These are phyloP conservation scores for Mycteria americana DNA, from an alignment of 2,797 vertebrate species.

Conservation along the genomic window DNA sequence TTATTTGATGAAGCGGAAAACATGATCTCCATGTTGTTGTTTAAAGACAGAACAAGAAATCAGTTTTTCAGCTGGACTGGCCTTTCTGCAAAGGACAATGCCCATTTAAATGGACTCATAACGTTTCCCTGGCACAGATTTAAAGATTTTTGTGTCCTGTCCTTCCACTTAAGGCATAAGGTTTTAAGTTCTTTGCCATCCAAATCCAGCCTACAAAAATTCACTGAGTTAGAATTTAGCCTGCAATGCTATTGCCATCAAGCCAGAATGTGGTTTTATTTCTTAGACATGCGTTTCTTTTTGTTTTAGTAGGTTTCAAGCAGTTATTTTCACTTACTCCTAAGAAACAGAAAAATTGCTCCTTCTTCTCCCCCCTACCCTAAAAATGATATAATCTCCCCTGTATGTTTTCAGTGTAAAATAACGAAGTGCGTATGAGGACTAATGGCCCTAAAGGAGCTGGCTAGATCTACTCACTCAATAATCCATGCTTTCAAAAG, in stretches of 20 bases:
- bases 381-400: neutral
- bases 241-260: neutral
- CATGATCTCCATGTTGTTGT: neutral
- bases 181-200: neutral
- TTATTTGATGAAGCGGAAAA: neutral
- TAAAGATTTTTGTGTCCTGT: neutral
- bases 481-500: conserved; percentile 54
- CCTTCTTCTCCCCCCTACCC: neutral
- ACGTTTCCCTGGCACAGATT: neutral
- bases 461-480: conserved; percentile 44
- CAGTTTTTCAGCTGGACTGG: neutral
- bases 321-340: neutral
- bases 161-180: neutral
- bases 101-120: neutral
- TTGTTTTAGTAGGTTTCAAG: neutral
- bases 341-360: neutral
- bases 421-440: conserved; percentile 18
- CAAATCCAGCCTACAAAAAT: neutral
- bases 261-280: neutral
- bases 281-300: neutral
- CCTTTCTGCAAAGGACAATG: neutral
- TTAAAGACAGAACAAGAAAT: neutral
- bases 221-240: neutral
- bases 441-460: conserved; percentile 54
- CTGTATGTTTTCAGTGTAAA: conserved; percentile 18